phyloP scores from a whole-genome alignment of 1,140 invertebrate genomes.

The Anoplolepis gracilipes region DNA sequence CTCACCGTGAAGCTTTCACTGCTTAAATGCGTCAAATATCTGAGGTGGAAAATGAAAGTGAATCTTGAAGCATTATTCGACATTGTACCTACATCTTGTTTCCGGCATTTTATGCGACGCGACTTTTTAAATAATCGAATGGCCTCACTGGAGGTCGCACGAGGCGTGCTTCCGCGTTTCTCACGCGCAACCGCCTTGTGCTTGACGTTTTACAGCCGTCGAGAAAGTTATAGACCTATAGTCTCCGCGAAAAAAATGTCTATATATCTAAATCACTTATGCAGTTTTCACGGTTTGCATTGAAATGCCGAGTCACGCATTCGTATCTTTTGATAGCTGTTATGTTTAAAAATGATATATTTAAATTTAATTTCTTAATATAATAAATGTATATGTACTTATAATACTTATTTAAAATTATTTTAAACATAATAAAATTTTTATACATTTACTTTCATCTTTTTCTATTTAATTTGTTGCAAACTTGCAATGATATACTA shows the following conservation, averaged over 20 bases:
- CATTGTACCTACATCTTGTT: conserved; percentile 39
- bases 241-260: neutral
- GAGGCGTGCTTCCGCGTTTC: conserved; percentile 38
- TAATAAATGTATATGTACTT: too few species aligned
- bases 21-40: conserved; percentile 35
- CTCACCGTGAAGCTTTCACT: conserved; percentile 65
- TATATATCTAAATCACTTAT: conserved; percentile 24
- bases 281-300: neutral
- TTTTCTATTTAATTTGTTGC: neutral
- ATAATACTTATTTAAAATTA: neutral
- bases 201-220: conserved; percentile 32
- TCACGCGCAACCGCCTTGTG: conserved; percentile 29
- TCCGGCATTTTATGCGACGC: conserved; percentile 57
- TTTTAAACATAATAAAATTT: neutral
- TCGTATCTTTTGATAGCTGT: neutral
- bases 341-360: neutral
- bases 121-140: conserved; percentile 81
- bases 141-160: conserved; percentile 33
- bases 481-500: conserved; percentile 7
- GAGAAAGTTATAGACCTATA: conserved; percentile 52
- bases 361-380: too few species aligned
- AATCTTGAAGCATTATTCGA: conserved; percentile 79
- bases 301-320: neutral
- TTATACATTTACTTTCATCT: too few species aligned
- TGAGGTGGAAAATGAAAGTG: conserved; percentile 80